These are phyloP conservation scores for Oscheius sp. DNA, from an alignment of 1,140 invertebrate species.

Conservation along the genomic window DNA sequence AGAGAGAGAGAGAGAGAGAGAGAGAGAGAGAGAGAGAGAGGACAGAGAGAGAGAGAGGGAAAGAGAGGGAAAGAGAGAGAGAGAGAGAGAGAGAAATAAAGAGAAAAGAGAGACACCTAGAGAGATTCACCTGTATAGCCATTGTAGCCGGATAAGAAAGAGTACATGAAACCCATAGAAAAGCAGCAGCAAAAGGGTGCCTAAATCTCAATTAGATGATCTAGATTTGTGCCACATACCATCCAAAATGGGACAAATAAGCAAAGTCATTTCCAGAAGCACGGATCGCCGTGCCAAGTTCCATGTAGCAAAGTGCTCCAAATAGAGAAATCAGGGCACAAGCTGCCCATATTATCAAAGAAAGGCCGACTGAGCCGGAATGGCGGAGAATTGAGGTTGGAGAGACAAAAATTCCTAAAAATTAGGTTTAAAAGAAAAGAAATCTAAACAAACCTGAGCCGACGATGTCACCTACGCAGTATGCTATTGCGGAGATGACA, in stretches of 20 bases:
- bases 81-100: too few species aligned
- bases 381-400: slow-evolving; percentile 52
- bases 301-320: slow-evolving; percentile 57
- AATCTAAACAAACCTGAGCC: slow-evolving; percentile 34
- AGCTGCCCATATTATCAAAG: slow-evolving; percentile 47
- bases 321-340: slow-evolving; percentile 53
- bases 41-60: too few species aligned
- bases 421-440: not conserved
- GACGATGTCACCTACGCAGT: slow-evolving; percentile 55
- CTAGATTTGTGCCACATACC: slow-evolving; percentile 33
- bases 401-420: slow-evolving; percentile 51
- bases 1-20: too few species aligned
- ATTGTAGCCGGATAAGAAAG: slow-evolving; percentile 53
- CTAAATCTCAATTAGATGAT: slow-evolving; percentile 28
- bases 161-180: slow-evolving; percentile 49
- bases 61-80: too few species aligned
- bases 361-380: slow-evolving; percentile 53
- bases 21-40: too few species aligned
- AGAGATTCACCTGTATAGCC: slow-evolving; percentile 50
- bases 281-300: slow-evolving; percentile 51
- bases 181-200: slow-evolving; percentile 53
- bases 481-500: slow-evolving; percentile 48
- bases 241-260: slow-evolving; percentile 51
- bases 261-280: slow-evolving; percentile 57
- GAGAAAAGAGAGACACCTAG: too few species aligned